Evolutionary conservation across 2,888 invertebrate genomes (phyloP).

Genomic region (Apodemia hepburni): DNA sequence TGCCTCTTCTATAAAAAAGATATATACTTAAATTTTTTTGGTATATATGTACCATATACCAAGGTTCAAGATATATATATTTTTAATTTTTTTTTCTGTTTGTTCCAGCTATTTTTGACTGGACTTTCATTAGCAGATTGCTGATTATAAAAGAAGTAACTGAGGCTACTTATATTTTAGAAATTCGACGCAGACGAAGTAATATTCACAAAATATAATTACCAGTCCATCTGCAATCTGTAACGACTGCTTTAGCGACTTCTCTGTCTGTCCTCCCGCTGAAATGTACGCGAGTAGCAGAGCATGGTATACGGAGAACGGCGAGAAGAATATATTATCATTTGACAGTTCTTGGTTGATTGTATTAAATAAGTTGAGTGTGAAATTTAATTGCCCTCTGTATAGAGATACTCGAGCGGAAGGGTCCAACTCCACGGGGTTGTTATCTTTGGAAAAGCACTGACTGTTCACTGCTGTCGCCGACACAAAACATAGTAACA

Average conservation of each 20-base stretch:
- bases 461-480: conserved; percentile 54
- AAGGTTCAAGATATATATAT: no score
- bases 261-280: conserved; percentile 85
- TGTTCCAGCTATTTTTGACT: no score
- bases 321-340: conserved; percentile 93
- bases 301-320: conserved; percentile 91
- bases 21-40: no score
- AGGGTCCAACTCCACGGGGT: conserved; percentile 63
- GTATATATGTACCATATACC: no score
- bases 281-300: conserved; percentile 89
- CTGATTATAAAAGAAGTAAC: no score
- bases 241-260: conserved; percentile 81
- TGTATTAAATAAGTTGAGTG: conserved; percentile 84
- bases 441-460: conserved; percentile 68
- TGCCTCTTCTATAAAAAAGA: no score
- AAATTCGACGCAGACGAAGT: no score
- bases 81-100: no score
- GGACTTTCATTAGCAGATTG: no score
- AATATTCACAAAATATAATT: conserved; percentile 32
- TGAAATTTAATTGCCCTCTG: conserved; percentile 82
- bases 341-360: conserved; percentile 82
- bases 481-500: conserved; percentile 42
- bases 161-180: no score
- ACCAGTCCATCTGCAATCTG: conserved; percentile 80
- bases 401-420: conserved; percentile 55